Base-by-base conservation (phyloP, 2,113 vertebrate genomes). In the Podarcis muralis region DNA sequence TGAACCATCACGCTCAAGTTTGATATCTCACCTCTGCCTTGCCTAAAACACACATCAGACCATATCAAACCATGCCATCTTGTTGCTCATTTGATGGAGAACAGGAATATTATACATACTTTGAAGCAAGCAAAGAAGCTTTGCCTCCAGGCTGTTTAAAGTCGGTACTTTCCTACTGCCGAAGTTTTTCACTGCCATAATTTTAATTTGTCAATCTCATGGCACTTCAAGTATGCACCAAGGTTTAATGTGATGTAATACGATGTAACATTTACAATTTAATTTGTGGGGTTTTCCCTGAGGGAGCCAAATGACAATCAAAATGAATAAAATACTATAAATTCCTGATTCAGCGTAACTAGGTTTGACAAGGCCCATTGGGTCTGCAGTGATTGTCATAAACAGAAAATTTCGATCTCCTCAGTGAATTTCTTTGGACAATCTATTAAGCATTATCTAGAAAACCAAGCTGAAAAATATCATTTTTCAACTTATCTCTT, bases 261-360 rank as follows among this genome's bases (percentile, higher is more conserved):
- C 74, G 30, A 68, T 57, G 23, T 62, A 82, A 86, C 7, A 66
- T 4, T 86, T 72, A 57, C 53, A 83, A 88, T 23, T 0, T 65
- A 85, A 75, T 27, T 0, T 1, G 13, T 15, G 2, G 5, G 37
- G 35, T 84, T 83, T 88, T 7, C 12, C 20, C 7, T 59, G 27
- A 86, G 75, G 74, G 71, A 83, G 22, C 43, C 35, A 27, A 88
- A 75, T 72, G 72, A 35, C 57, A 90, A 81, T 81, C 88, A 90
- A 66, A 69, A 66, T 30, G 53, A 86, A 82, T 86, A 80, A 80
- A 69, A 40, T 65, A 89, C 30, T 72, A 3, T 20, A 65, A 30
- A 85, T 22, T 48, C 57, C 77, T 78, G 22, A 68, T 78, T 71
- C 81, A 87, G 43, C 2, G n/a, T 90, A 82, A 90, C 53, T 20